A percentile compares a stretch with the other conserved stretches of the same genome.
These are phyloP conservation scores for Balaenoptera acutorostrata DNA, from an alignment of 2,113 vertebrate genomes.

Conservation along the genomic window DNA sequence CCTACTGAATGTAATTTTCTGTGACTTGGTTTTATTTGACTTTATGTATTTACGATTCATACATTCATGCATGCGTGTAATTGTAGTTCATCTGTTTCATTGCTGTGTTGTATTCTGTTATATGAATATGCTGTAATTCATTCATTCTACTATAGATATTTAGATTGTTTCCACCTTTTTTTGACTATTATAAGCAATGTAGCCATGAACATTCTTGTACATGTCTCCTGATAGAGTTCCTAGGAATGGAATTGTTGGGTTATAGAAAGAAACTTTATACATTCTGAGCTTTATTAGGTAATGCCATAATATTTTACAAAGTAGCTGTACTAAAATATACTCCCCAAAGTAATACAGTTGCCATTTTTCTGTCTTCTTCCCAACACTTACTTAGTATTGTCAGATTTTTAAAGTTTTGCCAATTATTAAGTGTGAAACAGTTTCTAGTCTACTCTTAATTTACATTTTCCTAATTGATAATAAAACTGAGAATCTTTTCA, in stretches of 20 bases:
- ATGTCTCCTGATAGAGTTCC: neutral
- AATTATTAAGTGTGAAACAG: neutral
- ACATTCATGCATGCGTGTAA: neutral
- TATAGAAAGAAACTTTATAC: neutral
- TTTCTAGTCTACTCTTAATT: neutral
- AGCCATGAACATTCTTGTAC: neutral
- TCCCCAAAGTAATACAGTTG: neutral
- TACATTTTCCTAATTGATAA: neutral
- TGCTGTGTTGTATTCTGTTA: neutral
- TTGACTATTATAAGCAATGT: neutral
- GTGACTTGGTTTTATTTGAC: neutral
- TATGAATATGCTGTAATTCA: neutral
- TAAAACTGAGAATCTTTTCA: neutral
- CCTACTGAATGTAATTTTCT: neutral
- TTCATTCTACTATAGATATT: neutral
- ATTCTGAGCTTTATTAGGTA: neutral
- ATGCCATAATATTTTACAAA: neutral
- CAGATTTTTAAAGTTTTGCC: neutral
- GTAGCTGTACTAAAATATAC: neutral
- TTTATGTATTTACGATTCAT: neutral
- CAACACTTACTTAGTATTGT: neutral
- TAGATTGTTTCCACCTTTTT: neutral
- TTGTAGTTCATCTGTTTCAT: neutral
- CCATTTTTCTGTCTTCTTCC: neutral
- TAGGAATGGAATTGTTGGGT: neutral